phyloP scores from a whole-genome alignment of 2,797 vertebrate genomes.

The Petrocephalus schoutedeni region DNA sequence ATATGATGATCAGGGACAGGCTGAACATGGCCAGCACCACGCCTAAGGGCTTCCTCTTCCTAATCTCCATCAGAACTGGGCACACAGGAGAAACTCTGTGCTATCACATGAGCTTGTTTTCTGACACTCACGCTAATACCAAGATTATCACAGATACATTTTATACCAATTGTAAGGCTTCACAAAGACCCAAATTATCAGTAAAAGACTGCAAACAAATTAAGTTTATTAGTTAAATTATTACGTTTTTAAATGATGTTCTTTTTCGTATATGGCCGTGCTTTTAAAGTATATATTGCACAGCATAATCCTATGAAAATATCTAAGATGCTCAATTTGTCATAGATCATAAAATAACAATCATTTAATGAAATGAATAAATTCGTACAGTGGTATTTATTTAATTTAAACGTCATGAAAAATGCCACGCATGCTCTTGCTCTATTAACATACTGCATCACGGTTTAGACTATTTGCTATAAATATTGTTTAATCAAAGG shows the following conservation, averaged over 20 bases:
- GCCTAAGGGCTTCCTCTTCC: constrained; percentile 43
- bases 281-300: background rate
- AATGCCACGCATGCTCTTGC: background rate
- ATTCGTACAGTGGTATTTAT: background rate
- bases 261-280: background rate
- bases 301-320: background rate
- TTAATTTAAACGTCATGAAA: background rate
- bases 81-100: background rate
- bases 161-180: background rate
- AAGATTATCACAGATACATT: background rate
- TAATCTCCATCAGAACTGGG: constrained; percentile 43
- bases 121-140: background rate
- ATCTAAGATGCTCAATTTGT: background rate
- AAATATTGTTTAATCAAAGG: background rate
- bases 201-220: background rate
- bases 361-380: background rate
- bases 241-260: background rate
- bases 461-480: background rate
- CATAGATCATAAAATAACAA: background rate
- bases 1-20: constrained; percentile 56
- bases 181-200: background rate
- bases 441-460: background rate
- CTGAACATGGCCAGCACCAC: constrained; percentile 55
- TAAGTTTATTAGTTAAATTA: background rate
- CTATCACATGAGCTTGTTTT: background rate